Evolutionary conservation across 2,797 vertebrate genomes (phyloP).

Genomic region (Coilia nasus): DNA sequence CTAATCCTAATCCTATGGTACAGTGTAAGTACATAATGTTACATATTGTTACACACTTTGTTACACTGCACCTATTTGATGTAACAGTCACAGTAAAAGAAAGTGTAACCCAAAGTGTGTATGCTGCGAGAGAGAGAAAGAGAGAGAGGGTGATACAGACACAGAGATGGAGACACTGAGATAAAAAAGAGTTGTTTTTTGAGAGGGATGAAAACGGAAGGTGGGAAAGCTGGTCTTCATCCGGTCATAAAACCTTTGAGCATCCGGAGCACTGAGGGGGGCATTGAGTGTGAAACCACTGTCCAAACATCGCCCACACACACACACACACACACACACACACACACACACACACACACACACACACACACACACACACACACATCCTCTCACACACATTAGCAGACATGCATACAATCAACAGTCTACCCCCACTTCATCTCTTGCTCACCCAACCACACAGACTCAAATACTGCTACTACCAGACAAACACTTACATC

Average conservation of each 20-base stretch:
- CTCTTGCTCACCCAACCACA: background rate
- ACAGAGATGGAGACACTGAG: background rate
- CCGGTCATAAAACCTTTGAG: slow-evolving; percentile 27
- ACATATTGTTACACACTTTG: too few relatives aligned
- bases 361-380: background rate
- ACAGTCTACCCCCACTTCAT: slow-evolving; percentile 26
- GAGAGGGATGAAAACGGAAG: slow-evolving; percentile 46
- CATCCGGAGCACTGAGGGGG: slow-evolving; percentile 5
- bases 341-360: background rate
- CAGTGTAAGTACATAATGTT: too few relatives aligned
- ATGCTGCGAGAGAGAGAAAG: background rate
- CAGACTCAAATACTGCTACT: background rate
- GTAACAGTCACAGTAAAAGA: too few relatives aligned
- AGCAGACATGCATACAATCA: too few relatives aligned
- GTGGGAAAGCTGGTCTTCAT: slow-evolving; percentile 32
- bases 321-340: background rate
- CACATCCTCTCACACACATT: background rate
- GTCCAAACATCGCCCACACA: slow-evolving; percentile 41
- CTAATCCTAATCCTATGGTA: too few relatives aligned
- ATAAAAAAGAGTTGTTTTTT: slow-evolving; percentile 47
- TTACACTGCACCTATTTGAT: too few relatives aligned
- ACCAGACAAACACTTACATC: background rate
- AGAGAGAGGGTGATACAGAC: background rate
- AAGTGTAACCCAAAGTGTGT: too few relatives aligned
- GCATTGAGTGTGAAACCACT: slow-evolving; percentile 59